A percentile compares a stretch with the other conserved stretches of the same genome.
Evolutionary conservation across 2,888 invertebrate genomes (phyloP).

Genomic region (Cheilosia grossa): DNA sequence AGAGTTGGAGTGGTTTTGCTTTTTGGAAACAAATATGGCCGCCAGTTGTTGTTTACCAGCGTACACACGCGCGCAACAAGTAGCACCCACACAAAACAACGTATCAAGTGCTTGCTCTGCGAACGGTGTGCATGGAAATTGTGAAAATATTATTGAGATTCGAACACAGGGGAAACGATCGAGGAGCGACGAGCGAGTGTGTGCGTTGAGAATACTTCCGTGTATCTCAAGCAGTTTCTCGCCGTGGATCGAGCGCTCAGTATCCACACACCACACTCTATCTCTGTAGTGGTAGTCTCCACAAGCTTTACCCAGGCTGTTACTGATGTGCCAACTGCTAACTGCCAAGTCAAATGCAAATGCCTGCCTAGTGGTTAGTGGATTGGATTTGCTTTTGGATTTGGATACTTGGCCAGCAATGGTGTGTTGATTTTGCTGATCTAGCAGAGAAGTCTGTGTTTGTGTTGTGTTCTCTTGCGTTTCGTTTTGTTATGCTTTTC

Average conservation of each 20-base stretch:
- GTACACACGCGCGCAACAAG: constrained; percentile 65
- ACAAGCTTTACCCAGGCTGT: no score
- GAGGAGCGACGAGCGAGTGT: not conserved
- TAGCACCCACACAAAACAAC: constrained; percentile 63
- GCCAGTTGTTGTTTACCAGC: constrained; percentile 67
- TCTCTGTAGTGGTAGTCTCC: no score
- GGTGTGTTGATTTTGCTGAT: constrained; percentile 62
- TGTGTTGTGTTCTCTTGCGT: constrained; percentile 47
- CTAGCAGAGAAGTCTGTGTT: constrained; percentile 48
- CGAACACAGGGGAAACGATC: not conserved
- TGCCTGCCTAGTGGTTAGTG: constrained; percentile 48
- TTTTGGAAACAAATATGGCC: constrained; percentile 70
- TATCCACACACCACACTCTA: not conserved
- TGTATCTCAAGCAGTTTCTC: constrained; percentile 57
- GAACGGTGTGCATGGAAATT: constrained; percentile 46
- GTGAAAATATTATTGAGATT: constrained; percentile 26
- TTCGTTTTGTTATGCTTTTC: constrained; percentile 26
- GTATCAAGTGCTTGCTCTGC: constrained; percentile 43
- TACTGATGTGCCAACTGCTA: not conserved
- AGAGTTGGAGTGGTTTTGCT: constrained; percentile 46
- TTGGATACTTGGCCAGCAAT: not conserved
- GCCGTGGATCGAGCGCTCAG: not conserved
- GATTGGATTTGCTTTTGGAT: not conserved
- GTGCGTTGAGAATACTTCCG: constrained; percentile 54
- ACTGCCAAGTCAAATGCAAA: constrained; percentile 28